phyloP scores from a whole-genome alignment of 2,113 vertebrate species.

The Mobula birostris region DNA sequence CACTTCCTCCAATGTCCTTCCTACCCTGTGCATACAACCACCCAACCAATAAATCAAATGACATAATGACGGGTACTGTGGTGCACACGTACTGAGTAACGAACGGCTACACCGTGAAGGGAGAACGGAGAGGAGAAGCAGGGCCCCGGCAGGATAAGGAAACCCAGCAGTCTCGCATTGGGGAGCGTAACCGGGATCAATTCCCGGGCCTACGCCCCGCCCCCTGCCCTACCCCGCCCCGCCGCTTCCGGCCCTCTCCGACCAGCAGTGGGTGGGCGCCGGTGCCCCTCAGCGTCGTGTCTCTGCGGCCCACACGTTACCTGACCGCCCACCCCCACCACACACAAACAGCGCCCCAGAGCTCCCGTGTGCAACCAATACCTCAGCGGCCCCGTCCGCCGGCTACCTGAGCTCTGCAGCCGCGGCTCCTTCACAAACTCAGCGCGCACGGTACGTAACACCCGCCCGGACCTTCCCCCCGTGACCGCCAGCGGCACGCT shows the following conservation, averaged over 20 bases:
- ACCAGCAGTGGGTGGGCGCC: no score
- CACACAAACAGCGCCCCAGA: background rate
- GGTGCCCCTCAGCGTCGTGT: no score
- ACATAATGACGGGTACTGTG: background rate
- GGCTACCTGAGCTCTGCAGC: background rate
- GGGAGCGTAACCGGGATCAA: no score
- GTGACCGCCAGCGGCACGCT: background rate
- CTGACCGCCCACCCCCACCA: background rate
- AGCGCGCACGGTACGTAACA: background rate
- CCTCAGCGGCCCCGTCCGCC: background rate
- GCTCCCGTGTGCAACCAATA: background rate
- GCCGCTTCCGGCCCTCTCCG: slow-evolving; percentile 39
- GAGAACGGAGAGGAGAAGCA: no score
- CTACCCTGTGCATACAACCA: no score
- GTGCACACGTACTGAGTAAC: background rate
- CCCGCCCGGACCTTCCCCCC: background rate
- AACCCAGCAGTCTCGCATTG: no score
- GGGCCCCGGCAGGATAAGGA: no score
- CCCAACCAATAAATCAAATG: background rate
- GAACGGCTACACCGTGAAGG: no score
- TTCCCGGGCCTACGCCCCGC: background rate
- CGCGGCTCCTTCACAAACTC: background rate
- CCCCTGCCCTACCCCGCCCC: background rate
- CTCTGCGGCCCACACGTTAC: background rate
- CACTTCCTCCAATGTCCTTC: no score